Evolutionary conservation across 2,113 vertebrate species (phyloP), one percentile per base, ranked within the genome.

Genomic region (Anhinga anhinga): DNA sequence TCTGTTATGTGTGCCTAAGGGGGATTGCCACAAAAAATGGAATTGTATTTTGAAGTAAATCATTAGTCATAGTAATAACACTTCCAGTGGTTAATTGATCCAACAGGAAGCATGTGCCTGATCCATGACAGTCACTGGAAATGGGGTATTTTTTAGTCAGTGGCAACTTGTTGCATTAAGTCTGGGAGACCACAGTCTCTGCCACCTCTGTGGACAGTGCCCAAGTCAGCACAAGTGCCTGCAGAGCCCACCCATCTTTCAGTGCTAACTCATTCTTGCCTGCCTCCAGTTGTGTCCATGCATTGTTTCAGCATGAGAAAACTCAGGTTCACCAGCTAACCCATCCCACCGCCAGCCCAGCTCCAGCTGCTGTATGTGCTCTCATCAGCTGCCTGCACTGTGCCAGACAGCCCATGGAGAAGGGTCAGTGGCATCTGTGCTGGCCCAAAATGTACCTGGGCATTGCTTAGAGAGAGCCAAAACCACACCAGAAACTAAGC

Each of bases 331-430:
- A 19, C 32, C 27, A 66, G 13, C 19, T 67, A 42, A 38, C 26
- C 14, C 10, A 29, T 6, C 61, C 29, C 8, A 2, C 45, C 25
- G 38, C 66, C 52, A 82, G 45, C 52, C 13, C 30, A 7, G 34
- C 20, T 67, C 52, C 42, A 36, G 27, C 65, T 87, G 45, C 56
- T 2, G 0, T 8, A 13, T 0, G 1, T 58, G 52, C 18, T 30
- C 58, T 36, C 1, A 0, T 13, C 52, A 30, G 4, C 58, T 96
- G 47, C 44, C 47, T 56, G 15, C 13, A 11, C 30, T 16, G 13
- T 49, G 73, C 27, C 63, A 53, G 27, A 17, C 38, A 42, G 27
- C 7, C n/a, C 38, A 5, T 7, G 29, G n/a, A 12, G 19, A 63
- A 16, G 40, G 63, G n/a, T 34, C 38, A 25, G 63, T 11, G 23